phyloP scores from a whole-genome alignment of 2,113 vertebrate species.

The Cnemophilus loriae region DNA sequence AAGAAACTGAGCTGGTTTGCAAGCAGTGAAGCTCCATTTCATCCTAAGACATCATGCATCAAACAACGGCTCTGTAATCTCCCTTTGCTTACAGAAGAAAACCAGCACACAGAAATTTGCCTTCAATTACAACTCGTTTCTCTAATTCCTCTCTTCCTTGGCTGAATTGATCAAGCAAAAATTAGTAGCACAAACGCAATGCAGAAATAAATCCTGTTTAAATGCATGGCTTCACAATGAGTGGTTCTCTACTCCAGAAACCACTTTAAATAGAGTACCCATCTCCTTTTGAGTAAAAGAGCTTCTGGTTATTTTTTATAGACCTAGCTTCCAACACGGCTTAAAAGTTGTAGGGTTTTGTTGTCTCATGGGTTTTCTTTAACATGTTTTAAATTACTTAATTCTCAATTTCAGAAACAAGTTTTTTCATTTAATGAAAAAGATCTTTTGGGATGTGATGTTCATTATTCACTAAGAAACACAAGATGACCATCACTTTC shows the following conservation, averaged over 20 bases:
- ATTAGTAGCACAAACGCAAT: background rate
- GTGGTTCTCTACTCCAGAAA: background rate
- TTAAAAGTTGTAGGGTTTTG: background rate
- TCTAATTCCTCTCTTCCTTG: background rate
- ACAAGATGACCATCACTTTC: background rate
- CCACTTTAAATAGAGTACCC: background rate
- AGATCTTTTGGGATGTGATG: background rate
- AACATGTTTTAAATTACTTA: background rate
- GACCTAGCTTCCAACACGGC: background rate
- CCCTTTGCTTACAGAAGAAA: background rate
- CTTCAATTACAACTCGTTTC: background rate
- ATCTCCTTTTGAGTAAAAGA: background rate
- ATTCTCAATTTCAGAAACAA: background rate
- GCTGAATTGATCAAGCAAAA: background rate
- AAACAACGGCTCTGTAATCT: background rate
- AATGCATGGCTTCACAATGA: background rate
- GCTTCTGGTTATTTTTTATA: background rate
- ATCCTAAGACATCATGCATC: background rate
- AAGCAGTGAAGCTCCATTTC: background rate
- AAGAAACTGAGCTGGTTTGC: background rate
- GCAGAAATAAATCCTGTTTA: background rate
- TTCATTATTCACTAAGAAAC: background rate
- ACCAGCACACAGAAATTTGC: background rate
- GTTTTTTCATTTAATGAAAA: background rate
- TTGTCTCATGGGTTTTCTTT: background rate